Evolutionary conservation across 2,888 invertebrate species (phyloP).

Genomic region (Listrodromus nycthemerus): DNA sequence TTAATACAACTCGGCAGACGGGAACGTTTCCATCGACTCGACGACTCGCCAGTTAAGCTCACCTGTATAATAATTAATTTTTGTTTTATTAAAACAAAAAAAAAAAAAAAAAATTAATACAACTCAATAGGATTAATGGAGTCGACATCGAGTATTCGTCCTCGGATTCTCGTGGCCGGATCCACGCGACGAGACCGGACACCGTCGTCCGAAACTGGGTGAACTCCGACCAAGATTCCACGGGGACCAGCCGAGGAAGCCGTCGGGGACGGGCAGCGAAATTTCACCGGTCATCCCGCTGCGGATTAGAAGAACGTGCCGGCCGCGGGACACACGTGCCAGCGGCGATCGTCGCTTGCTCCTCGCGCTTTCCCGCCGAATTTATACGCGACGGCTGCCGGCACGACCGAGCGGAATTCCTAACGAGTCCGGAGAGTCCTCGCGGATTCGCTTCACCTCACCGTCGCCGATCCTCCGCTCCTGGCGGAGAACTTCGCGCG

Average conservation of each 20-base stretch:
- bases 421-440: conserved; percentile 76
- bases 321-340: conserved; percentile 76
- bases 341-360: conserved; percentile 55
- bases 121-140: no score
- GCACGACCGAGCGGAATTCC: conserved; percentile 76
- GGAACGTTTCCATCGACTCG: conserved; percentile 40
- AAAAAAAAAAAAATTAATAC: no score
- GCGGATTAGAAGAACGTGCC: conserved; percentile 79
- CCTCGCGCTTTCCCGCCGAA: conserved; percentile 70
- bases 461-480: not conserved
- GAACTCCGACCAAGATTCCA: not conserved
- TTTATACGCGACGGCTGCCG: conserved; percentile 77
- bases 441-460: conserved; percentile 43
- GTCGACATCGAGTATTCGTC: no score
- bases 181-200: no score
- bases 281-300: conserved; percentile 70
- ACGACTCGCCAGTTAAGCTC: no score
- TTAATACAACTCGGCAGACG: conserved; percentile 23
- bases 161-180: no score
- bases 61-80: no score
- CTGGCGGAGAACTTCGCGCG: not conserved
- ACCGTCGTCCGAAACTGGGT: no score
- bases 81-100: no score
- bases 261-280: conserved; percentile 49
- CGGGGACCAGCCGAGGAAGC: conserved; percentile 17